These are phyloP conservation scores for Neosilurus mollespiculum DNA, from an alignment of 2,797 vertebrate species.

Conservation along the genomic window DNA sequence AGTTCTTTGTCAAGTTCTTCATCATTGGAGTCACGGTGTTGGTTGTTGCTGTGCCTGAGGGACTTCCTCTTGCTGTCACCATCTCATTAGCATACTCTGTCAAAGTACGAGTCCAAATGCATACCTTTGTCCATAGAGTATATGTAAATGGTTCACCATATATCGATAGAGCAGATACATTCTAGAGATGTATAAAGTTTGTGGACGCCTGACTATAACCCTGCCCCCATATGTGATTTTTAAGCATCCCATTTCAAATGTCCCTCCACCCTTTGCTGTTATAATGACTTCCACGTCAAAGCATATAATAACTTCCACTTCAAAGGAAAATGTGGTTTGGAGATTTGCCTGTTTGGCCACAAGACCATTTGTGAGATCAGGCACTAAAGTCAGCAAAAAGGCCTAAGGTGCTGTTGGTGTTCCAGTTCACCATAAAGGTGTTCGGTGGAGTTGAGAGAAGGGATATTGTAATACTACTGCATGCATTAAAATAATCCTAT, in stretches of 20 bases:
- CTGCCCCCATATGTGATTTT: neutral
- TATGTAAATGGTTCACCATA: neutral
- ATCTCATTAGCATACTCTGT: slow-evolving; percentile 98
- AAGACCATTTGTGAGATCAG: neutral
- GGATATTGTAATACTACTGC: neutral
- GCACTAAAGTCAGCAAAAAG: neutral
- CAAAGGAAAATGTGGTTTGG: neutral
- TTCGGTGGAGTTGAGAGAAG: neutral
- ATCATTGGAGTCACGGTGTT: slow-evolving; percentile 98
- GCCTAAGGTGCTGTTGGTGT: neutral
- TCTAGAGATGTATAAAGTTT: neutral
- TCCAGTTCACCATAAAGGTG: neutral
- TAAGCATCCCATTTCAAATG: neutral
- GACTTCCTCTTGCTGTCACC: slow-evolving; percentile 95
- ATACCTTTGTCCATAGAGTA: neutral
- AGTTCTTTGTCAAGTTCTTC: slow-evolving; percentile 98
- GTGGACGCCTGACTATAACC: neutral
- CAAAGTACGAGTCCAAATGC: slow-evolving; percentile 77
- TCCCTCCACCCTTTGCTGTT: neutral
- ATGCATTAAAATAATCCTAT: neutral
- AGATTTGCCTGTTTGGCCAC: neutral
- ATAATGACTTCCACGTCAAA: neutral
- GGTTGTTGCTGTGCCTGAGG: slow-evolving; percentile 96
- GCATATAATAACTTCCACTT: neutral
- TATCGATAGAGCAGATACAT: neutral